Conservation (phyloP, 2,888 invertebrate species). For the Tortrix viridana region DNA sequence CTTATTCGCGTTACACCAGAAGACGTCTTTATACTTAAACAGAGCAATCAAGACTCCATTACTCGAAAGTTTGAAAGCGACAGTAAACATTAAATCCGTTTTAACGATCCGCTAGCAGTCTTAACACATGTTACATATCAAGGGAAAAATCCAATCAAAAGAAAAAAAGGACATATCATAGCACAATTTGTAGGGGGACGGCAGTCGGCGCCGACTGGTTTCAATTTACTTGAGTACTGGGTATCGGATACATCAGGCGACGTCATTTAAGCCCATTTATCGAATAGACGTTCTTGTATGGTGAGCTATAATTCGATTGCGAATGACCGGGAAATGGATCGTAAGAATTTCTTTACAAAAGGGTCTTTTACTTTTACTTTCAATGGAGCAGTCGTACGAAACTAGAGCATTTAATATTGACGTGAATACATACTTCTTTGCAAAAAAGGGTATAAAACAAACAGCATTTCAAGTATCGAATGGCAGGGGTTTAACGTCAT, state of each 20-base stretch:
- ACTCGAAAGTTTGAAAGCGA: slow-evolving; percentile 32
- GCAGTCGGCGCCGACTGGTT: slow-evolving; percentile 14
- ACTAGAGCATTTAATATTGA: not conserved
- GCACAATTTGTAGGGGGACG: slow-evolving; percentile 20
- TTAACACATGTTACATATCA: slow-evolving; percentile 25
- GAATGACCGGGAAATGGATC: not conserved
- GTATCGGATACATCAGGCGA: slow-evolving; percentile 13
- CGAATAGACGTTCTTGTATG: not conserved
- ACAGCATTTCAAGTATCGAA: not conserved
- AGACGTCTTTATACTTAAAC: slow-evolving; percentile 10
- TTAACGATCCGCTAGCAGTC: slow-evolving; percentile 20
- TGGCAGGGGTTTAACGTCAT: slow-evolving; percentile 4
- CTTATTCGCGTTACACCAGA: slow-evolving; percentile 12
- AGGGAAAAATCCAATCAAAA: slow-evolving; percentile 32
- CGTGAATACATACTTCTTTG: slow-evolving; percentile 1
- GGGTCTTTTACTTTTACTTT: not conserved
- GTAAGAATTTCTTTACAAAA: not conserved
- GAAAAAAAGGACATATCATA: slow-evolving; percentile 14
- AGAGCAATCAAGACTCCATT: slow-evolving; percentile 29
- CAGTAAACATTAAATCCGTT: slow-evolving; percentile 25
- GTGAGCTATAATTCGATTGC: not conserved
- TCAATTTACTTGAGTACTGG: slow-evolving; percentile 33
- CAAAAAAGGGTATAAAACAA: not conserved
- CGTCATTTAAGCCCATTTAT: slow-evolving; percentile 5
- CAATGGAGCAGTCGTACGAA: not conserved